A percentile compares a stretch with the other conserved stretches of the same genome.
Conservation (phyloP, 2,888 invertebrate species). For the Mythimna impura region DNA sequence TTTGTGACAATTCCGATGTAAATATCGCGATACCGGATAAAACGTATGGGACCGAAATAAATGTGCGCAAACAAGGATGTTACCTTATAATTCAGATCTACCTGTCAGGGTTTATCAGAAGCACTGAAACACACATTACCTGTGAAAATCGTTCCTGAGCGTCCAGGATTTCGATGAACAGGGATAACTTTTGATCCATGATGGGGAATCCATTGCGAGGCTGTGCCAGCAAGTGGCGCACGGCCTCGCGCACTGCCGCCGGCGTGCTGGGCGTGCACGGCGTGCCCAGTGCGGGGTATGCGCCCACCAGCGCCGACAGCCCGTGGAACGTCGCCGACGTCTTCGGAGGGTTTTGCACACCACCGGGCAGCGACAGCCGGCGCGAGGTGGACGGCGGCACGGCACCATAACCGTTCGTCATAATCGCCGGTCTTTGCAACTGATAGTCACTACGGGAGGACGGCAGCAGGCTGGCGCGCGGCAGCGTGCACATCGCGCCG, state of each 20-base stretch:
- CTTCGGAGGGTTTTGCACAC: conserved; percentile 88
- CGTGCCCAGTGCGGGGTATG: conserved; percentile 77
- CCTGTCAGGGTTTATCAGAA: not conserved
- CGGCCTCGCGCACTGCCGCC: conserved; percentile 92
- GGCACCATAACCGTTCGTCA: conserved; percentile 88
- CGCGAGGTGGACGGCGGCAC: conserved; percentile 88
- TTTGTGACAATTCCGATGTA: conserved; percentile 47
- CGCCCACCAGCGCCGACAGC: conserved; percentile 81
- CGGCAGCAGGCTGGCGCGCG: conserved; percentile 89
- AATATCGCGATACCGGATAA: conserved; percentile 43
- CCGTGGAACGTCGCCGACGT: conserved; percentile 92
- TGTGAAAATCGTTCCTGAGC: conserved; percentile 95
- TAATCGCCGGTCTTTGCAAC: conserved; percentile 89
- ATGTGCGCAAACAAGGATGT: conserved; percentile 28
- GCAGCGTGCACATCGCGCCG: conserved; percentile 81
- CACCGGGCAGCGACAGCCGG: conserved; percentile 89
- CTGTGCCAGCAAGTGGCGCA: conserved; percentile 92
- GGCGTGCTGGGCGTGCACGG: conserved; percentile 90
- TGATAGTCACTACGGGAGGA: conserved; percentile 92
- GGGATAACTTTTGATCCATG: conserved; percentile 94
- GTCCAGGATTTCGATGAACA: conserved; percentile 95
- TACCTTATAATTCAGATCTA: conserved; percentile 33
- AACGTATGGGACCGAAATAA: conserved; percentile 52
- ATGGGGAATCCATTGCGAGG: conserved; percentile 94
- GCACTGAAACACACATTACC: conserved; percentile 84